Base-by-base conservation (phyloP, 2,888 invertebrate species). In the Andrena hattorfiana region DNA sequence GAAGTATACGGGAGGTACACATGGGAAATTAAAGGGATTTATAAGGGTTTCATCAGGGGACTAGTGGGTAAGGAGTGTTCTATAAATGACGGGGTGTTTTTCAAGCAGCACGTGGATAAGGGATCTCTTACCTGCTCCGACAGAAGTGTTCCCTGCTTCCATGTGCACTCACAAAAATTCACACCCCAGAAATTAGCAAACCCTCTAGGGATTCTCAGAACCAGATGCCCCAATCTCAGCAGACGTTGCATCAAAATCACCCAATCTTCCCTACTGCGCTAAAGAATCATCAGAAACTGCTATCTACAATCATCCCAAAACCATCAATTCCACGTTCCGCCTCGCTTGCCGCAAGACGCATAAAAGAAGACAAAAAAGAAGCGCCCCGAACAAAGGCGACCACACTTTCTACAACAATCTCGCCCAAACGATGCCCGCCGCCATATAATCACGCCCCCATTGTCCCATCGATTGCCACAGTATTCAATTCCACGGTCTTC, bases 401-500 rank as follows among this genome's bases (percentile, higher is more conserved):
- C 54, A 54, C 54, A 54, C 54, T 54, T 54, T 54, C 20, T 54
- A 20, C 20, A 54, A 54, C n/a, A 54, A 54, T 54, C 20, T 54
- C 20, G 8, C 8, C 54, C n/a, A 20, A 20, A 23, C 20, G 23
- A 54, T 54, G 8, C 54, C 66, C 10, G 0, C 30, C 49, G 49
- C 64, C 23, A 5, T 28, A 10, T 75, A 62, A 62, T 48, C 73
- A 16, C 20, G 42, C 32, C 66, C 7, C 72, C 49, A 59, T 28
- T 63, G 59, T 30, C 10, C 23, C n/a, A 73, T 60, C 66, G 49
- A 67, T 77, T 67, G 42, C 42, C 28, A 16, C 75, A 4, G 4
- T 49, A 32, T 75, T 74, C 51, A 67, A 32, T 35, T 75, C 32
- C 32, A 59, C 32, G 67, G 30, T 56, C 63, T 60, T 26, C 64